phyloP scores from a whole-genome alignment of 2,797 vertebrate genomes.

The Rhinophrynus dorsalis region DNA sequence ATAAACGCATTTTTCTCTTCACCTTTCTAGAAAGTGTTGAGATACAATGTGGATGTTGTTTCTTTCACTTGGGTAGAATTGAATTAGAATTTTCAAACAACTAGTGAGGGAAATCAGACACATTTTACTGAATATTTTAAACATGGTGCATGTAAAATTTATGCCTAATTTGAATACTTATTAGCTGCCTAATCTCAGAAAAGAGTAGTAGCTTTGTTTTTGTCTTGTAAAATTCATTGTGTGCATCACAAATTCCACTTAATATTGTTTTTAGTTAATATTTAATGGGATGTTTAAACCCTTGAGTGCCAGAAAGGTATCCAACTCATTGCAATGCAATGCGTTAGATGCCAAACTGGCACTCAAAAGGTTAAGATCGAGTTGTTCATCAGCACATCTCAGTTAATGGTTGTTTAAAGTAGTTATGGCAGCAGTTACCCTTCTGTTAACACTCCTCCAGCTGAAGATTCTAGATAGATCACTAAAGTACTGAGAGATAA shows the following conservation, averaged over 20 bases:
- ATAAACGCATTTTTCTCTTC: conserved; percentile 44
- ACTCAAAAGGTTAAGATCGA: too few species aligned
- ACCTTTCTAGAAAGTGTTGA: conserved; percentile 59
- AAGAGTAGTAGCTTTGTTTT: conserved; percentile 88
- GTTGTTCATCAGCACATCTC: conserved; percentile 82
- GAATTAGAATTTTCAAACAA: conserved; percentile 93
- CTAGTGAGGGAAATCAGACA: conserved; percentile 92
- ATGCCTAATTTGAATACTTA: conserved; percentile 99
- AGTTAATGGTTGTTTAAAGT: conserved; percentile 77
- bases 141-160: conserved; percentile 98
- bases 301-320: too few species aligned
- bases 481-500: background rate
- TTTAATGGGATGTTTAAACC: conserved; percentile 63
- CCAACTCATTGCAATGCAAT: too few species aligned
- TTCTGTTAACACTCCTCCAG: conserved; percentile 69
- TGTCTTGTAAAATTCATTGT: conserved; percentile 85
- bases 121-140: conserved; percentile 99
- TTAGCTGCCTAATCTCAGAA: conserved; percentile 92
- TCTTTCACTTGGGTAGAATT: conserved; percentile 69
- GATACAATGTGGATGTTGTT: conserved; percentile 60
- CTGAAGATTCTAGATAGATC: conserved; percentile 57
- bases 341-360: too few species aligned
- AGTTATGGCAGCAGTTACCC: conserved; percentile 69
- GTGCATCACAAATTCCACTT: conserved; percentile 72
- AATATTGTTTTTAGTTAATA: conserved; percentile 68